These are phyloP conservation scores for Pteromalus puparum DNA, from an alignment of 1,140 invertebrate species.

Conservation along the genomic window DNA sequence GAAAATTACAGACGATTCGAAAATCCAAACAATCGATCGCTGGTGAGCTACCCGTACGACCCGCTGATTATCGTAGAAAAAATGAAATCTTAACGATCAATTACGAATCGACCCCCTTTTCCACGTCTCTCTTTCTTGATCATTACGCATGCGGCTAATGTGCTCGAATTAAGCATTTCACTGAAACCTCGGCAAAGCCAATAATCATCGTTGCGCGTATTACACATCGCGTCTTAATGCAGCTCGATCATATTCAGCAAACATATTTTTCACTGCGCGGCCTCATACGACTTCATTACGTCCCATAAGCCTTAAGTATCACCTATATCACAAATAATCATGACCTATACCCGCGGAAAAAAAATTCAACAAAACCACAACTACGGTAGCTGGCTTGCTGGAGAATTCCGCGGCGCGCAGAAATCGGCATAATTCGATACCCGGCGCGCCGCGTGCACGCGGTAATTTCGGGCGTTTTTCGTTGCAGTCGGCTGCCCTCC, in stretches of 20 bases:
- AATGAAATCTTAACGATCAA: neutral
- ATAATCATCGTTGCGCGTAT: too few relatives aligned
- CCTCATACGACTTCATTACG: neutral
- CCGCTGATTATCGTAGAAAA: too few relatives aligned
- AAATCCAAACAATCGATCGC: constrained; percentile 7
- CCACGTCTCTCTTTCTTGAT: neutral
- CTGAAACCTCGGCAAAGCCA: neutral
- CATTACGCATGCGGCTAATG: constrained; percentile 1
- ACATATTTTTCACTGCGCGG: neutral
- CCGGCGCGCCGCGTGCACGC: neutral
- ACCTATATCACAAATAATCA: neutral
- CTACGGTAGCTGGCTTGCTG: too few relatives aligned
- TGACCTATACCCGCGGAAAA: too few relatives aligned
- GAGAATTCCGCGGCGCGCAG: constrained; percentile 13
- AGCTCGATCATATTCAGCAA: neutral
- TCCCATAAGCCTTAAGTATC: neutral
- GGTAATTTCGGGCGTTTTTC: constrained; percentile 40
- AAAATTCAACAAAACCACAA: too few relatives aligned
- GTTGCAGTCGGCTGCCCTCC: neutral
- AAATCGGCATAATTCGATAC: constrained; percentile 29
- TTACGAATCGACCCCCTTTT: neutral
- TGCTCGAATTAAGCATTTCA: neutral
- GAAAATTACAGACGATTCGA: neutral
- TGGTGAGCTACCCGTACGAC: too few relatives aligned
- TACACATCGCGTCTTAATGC: neutral